Base-by-base conservation (phyloP, 2,888 invertebrate species). In the Cosmopolites sordidus region DNA sequence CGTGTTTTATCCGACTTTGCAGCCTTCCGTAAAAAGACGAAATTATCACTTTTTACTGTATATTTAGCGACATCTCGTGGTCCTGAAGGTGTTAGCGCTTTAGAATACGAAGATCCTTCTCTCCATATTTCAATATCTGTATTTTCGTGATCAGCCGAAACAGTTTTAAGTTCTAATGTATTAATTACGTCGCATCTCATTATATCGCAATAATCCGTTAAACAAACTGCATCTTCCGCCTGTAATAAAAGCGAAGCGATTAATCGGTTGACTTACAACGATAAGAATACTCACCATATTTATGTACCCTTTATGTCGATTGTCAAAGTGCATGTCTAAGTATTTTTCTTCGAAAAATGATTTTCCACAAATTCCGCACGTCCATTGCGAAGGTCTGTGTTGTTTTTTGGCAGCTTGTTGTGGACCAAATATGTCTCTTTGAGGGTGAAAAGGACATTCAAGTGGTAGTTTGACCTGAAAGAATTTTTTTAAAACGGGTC, bases 191-290 rank as follows among this genome's bases (percentile, higher is more conserved):
- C 92, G 75, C 95, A 95, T 63, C 95, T 83, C 87, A 95, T 92
- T 66, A 95, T 90, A 76, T 95, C 94, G 79, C 95, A 96, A 76
- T 89, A 94, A 74, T 94, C 92, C 46, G 93, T 92, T 67, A 94
- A 80, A 74, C 95, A 95, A 66, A 94, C 88, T 58, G 92, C 87
- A 74, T 93, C 92, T 76, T 92, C 91, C 50, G 87, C 91, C 93
- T 93, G 69, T 18, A 66, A 68, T 16, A 41, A 37, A 4, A 4
- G 37, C 22, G 8, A 22, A 22, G 8, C 22, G 8, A 22, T 8
- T 16, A 14, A 40, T 40, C 40, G 11, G 40, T 16, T 14, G 16
- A 40, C 16, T 16, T 16, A 8, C 5, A 11, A 16, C 16, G 16
- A n/a, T 9, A 22, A 41, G n/a, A n/a, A 53, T 18, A 43, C 54